Evolutionary conservation across 2,888 invertebrate species (phyloP).

Genomic region (Danaus chrysippus): DNA sequence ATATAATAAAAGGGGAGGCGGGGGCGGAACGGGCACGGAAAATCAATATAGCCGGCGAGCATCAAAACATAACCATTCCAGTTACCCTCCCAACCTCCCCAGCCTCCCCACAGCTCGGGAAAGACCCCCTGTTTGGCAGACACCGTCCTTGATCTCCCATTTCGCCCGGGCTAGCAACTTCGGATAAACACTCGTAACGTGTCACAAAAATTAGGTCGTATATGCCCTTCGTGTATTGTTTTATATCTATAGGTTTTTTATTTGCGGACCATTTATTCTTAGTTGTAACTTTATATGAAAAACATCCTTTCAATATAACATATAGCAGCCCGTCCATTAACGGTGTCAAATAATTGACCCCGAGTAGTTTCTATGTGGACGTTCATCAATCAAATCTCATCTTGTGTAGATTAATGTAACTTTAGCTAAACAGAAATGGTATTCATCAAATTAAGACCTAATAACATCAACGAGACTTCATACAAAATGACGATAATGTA

Average conservation of each 20-base stretch:
- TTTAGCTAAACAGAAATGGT: no score
- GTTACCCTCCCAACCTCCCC: conserved; percentile 45
- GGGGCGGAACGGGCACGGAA: conserved; percentile 58
- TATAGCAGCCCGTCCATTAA: no score
- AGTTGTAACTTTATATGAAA: neutral
- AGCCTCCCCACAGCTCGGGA: conserved; percentile 67
- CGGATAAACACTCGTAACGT: conserved; percentile 73
- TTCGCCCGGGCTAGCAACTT: conserved; percentile 68
- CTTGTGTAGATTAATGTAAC: no score
- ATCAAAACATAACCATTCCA: conserved; percentile 72
- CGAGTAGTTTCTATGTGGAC: no score
- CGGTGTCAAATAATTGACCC: no score
- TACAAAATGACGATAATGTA: no score
- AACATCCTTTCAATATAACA: no score
- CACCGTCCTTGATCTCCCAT: conserved; percentile 77
- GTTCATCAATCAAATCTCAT: no score
- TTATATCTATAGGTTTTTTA: conserved; percentile 21
- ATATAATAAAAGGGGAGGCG: conserved; percentile 64
- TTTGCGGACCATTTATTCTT: conserved; percentile 3
- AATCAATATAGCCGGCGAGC: conserved; percentile 75
- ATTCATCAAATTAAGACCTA: no score
- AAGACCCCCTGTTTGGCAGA: conserved; percentile 77
- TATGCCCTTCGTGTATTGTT: conserved; percentile 54
- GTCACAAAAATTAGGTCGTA: conserved; percentile 73
- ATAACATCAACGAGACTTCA: no score